phyloP scores from a whole-genome alignment of 2,888 invertebrate genomes.

The Hirtodrosophila alboralis region DNA sequence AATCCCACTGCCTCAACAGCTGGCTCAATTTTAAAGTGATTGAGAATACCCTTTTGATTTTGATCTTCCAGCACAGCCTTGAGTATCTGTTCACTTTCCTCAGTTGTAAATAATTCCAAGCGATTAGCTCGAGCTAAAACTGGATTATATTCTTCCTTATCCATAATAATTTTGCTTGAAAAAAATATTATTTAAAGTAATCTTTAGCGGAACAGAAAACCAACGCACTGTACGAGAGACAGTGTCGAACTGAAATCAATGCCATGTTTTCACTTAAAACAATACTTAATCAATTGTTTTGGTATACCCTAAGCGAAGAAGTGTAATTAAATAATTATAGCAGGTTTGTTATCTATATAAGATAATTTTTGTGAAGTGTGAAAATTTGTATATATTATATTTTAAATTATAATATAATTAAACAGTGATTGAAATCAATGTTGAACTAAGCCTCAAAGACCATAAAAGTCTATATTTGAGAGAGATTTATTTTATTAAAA shows the following conservation, averaged over 20 bases:
- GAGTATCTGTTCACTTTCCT: conserved; percentile 68
- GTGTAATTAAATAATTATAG: background rate
- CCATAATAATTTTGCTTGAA: conserved; percentile 28
- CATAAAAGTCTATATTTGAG: no score
- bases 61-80: conserved; percentile 51
- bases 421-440: no score
- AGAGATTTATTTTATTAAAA: no score
- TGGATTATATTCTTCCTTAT: conserved; percentile 35
- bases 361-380: no score
- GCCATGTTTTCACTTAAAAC: no score
- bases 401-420: no score
- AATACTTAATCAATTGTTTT: background rate
- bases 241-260: conserved; percentile 9
- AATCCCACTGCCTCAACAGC: conserved; percentile 70
- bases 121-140: conserved; percentile 48
- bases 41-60: conserved; percentile 39
- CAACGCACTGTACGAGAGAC: background rate
- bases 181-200: background rate
- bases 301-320: background rate
- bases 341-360: no score
- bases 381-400: no score
- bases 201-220: background rate
- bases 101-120: conserved; percentile 56
- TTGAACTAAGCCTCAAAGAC: no score
- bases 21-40: conserved; percentile 56